Base-by-base conservation (phyloP, 2,113 vertebrate genomes). In the Syngnathus scovelli region DNA sequence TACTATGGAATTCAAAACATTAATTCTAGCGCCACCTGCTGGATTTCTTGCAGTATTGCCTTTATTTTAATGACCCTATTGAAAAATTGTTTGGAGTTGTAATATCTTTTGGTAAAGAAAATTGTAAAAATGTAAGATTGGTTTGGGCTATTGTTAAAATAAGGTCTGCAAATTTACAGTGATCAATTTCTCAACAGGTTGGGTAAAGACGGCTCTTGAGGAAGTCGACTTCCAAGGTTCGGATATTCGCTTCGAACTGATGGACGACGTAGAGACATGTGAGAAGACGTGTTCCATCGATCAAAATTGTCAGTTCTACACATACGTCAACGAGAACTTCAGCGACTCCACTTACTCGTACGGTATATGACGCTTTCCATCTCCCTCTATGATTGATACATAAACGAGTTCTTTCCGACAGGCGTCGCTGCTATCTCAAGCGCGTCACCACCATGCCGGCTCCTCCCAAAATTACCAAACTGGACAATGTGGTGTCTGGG, bases 231-330 rank as follows among this genome's bases (percentile, higher is more conserved):
- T 88, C 51, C 0, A 0, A 1, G 69, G 69, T 38, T 70, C 43
- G 18, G 80, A 89, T 66, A 76, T 80, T 2, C 67, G 66, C 13
- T 72, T 0, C 19, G 72, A 78, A 41, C 1, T 63, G 41, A 19
- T 66, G 69, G 71, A 85, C 3, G 41, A 76, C 39, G 62, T 67
- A 0, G 52, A 69, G 0, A 1, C 9, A 0, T 70, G 88, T 46
- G 75, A 83, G 72, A 74, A 1, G 39, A 64, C 16, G 4, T 90
- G 89, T 37, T 69, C 59, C 10, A 67, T 38, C 0, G 79, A 89
- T 16, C 55, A 64, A 0, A 16, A 66, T 61, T 90, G 89, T 66
- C 89, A 88, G 68, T 90, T 87, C 81, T 90, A 82, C 78, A 70
- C 64, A 23, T 89, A 87, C n/a, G 18, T 66, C 54, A 37, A 4